Conservation (phyloP, 2,113 vertebrate species). For the Phylloscopus trochilus region DNA sequence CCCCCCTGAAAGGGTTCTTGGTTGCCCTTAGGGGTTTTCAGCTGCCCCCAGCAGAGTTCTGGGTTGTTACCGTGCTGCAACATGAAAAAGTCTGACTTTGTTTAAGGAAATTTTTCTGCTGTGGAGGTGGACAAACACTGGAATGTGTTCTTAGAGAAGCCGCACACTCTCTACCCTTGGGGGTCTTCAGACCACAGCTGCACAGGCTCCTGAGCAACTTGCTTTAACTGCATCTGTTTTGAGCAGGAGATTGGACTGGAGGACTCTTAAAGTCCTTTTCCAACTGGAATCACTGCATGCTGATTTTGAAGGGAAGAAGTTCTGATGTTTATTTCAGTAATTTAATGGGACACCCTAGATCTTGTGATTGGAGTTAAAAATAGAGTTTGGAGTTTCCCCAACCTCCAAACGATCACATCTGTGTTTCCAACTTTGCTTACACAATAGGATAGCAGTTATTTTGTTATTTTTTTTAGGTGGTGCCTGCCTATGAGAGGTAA, state of each 20-base stretch:
- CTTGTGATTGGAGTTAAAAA: not conserved
- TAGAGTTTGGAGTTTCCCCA: not conserved
- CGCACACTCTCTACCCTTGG: not conserved
- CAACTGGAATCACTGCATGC: not conserved
- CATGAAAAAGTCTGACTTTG: not conserved
- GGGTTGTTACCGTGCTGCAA: not conserved
- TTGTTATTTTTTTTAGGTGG: not conserved
- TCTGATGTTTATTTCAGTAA: not conserved
- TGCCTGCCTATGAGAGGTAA: not conserved
- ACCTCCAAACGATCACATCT: not conserved
- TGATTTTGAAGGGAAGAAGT: not conserved
- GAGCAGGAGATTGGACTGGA: not conserved
- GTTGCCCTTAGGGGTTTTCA: not conserved
- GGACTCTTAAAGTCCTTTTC: not conserved
- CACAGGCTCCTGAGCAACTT: not conserved
- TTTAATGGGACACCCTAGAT: not conserved
- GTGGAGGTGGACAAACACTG: not conserved
- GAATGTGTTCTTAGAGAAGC: not conserved
- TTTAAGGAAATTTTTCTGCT: not conserved
- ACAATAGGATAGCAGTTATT: not conserved
- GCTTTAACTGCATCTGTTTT: not conserved
- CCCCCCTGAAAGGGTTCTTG: rapidly evolving
- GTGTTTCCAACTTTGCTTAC: not conserved
- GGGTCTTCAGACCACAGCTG: not conserved
- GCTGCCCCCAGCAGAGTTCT: not conserved